Evolutionary conservation across 2,797 vertebrate species (phyloP), one percentile per base, ranked within the genome.

Genomic region (Lerista edwardsae): DNA sequence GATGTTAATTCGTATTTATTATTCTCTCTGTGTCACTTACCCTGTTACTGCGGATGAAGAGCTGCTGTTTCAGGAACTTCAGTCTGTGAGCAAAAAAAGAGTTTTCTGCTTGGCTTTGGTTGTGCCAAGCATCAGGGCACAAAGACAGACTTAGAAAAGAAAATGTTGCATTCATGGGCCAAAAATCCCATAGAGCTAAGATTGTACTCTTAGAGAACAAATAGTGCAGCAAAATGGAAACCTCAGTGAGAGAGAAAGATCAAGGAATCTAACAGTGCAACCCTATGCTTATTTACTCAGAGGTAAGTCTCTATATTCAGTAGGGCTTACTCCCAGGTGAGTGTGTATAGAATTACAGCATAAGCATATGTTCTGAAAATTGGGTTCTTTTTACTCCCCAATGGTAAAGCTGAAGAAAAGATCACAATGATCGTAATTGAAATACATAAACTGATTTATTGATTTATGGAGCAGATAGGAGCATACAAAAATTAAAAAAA

Each of bases 1-100:
- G 57, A 44, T 90, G 87, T 90, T 86, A 90, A 81, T 79, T 89
- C 69, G 55, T 92, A 83, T 86, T 94, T 93, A 88, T 93, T 91
- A 87, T 88, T 92, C 79, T 84, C 44, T 71, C 65, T 75, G 82
- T 90, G 80, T 88, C 12, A 72, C 41, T 71, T 27, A 71, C 29
- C 41, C 67, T 82, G 44, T 67, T 86, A 88, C n/a, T 75, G 81
- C 83, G 84, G 90, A 91, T 90, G 71, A 87, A 36, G 36, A 88
- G 59, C 27, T 82, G 27, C 79, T 91, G 85, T 81, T 91, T 74
- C 89, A 81, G 85, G 15, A 89, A 85, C 12, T 92, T 88, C 41
- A 55, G 51, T 41, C 82, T 89, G 84, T 69, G 78, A 87, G 84
- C 79, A 12, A 51, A 55, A 51, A 55, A 84, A 84, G 87, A 65